These are phyloP conservation scores for Cheilosia variabilis DNA, from an alignment of 2,888 invertebrate species.

Conservation along the genomic window DNA sequence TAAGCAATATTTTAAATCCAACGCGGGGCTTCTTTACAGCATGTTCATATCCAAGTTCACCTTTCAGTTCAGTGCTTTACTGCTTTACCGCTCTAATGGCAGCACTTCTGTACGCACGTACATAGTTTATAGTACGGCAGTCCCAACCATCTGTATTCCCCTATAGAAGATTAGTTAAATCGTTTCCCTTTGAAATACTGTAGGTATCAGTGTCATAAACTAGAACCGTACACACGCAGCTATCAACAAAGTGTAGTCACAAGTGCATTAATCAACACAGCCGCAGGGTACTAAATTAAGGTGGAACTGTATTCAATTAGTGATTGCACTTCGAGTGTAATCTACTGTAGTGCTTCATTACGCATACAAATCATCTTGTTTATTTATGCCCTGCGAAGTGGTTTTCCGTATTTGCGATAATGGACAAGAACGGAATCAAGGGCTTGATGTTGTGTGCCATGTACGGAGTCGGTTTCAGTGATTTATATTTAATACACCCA, in stretches of 20 bases:
- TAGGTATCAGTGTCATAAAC: slow-evolving; percentile 17
- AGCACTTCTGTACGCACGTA: too few relatives aligned
- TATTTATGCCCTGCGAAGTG: slow-evolving; percentile 50
- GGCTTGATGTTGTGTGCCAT: background rate
- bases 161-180: slow-evolving; percentile 25
- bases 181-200: slow-evolving; percentile 13
- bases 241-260: slow-evolving; percentile 25
- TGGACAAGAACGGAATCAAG: slow-evolving; percentile 1
- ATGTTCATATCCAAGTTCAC: too few relatives aligned
- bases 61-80: too few relatives aligned
- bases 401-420: slow-evolving; percentile 45
- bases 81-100: too few relatives aligned
- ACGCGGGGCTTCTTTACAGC: too few relatives aligned
- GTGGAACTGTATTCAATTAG: slow-evolving; percentile 68
- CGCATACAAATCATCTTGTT: slow-evolving; percentile 60
- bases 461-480: background rate
- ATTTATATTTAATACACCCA: slow-evolving; percentile 4
- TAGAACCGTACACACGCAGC: slow-evolving; percentile 5
- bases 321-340: slow-evolving; percentile 67
- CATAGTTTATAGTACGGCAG: too few relatives aligned
- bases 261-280: slow-evolving; percentile 56
- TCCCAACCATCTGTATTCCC: background rate
- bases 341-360: slow-evolving; percentile 56
- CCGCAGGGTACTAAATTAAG: slow-evolving; percentile 50
- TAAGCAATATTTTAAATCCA: too few relatives aligned